These are phyloP conservation scores for Grammomys dolichurus DNA, from an alignment of 2,113 vertebrate genomes.

Conservation along the genomic window DNA sequence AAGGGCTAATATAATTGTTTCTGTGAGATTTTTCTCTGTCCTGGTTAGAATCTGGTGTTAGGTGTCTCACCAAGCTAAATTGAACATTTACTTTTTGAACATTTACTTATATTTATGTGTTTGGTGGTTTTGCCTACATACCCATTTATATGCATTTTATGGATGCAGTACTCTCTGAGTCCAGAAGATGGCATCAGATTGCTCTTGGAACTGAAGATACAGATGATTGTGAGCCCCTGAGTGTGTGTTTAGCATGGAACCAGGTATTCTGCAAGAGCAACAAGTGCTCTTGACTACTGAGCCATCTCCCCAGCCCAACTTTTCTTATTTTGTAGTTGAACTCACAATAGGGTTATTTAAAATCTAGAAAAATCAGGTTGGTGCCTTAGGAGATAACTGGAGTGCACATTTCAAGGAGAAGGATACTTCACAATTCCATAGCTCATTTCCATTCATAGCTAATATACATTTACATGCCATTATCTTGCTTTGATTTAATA, in stretches of 20 bases:
- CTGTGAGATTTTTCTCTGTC: conserved; percentile 21
- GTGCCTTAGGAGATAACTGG: neutral
- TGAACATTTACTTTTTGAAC: neutral
- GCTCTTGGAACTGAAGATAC: neutral
- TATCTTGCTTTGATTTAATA: conserved; percentile 60
- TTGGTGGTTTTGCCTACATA: neutral
- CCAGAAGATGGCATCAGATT: neutral
- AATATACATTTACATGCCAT: conserved; percentile 45
- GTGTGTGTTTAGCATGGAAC: neutral
- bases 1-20: conserved; percentile 34
- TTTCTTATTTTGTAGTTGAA: conserved; percentile 52
- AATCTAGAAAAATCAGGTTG: conserved; percentile 34
- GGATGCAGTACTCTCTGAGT: neutral
- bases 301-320: neutral
- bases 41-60: conserved; percentile 16
- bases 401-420: conserved; percentile 48
- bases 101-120: neutral
- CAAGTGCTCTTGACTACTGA: neutral
- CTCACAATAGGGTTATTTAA: conserved; percentile 54
- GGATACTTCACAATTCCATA: conserved; percentile 44
- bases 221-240: neutral
- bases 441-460: conserved; percentile 55
- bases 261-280: neutral
- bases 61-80: neutral
- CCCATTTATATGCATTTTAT: too few species aligned